phyloP scores from a whole-genome alignment of 1,140 invertebrate species.

The Pissodes strobi region DNA sequence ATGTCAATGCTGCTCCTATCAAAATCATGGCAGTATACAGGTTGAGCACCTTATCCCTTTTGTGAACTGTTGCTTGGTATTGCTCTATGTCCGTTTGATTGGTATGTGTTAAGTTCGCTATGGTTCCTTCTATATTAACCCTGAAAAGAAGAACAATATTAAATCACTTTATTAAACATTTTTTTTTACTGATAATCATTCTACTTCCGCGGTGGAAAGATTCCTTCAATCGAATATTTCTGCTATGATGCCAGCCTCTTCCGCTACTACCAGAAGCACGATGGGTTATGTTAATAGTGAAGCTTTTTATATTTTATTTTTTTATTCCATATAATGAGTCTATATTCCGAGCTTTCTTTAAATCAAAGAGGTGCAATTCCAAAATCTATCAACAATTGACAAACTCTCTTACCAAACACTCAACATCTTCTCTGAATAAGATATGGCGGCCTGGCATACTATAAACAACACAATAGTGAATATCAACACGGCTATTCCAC shows the following conservation, averaged over 20 bases:
- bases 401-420: constrained; percentile 37
- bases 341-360: too few relatives aligned
- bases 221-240: too few relatives aligned
- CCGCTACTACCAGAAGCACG: too few relatives aligned
- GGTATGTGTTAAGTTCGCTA: constrained; percentile 9
- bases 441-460: constrained; percentile 23
- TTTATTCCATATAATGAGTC: too few relatives aligned
- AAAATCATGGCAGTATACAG: constrained; percentile 64
- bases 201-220: too few relatives aligned
- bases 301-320: too few relatives aligned
- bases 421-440: constrained; percentile 40
- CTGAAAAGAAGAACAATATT: constrained; percentile 35
- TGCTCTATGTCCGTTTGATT: constrained; percentile 33
- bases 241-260: too few relatives aligned
- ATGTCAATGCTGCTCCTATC: constrained; percentile 66
- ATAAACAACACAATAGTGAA: constrained; percentile 29
- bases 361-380: too few relatives aligned
- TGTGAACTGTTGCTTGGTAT: constrained; percentile 10
- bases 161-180: too few relatives aligned
- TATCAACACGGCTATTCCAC: constrained; percentile 35
- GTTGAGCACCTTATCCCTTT: constrained; percentile 60
- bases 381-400: background rate
- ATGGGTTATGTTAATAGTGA: too few relatives aligned
- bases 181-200: too few relatives aligned
- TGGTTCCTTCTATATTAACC: constrained; percentile 36